Base-by-base conservation (phyloP, 1,140 invertebrate species). In the Drosophila subpulchrella region DNA sequence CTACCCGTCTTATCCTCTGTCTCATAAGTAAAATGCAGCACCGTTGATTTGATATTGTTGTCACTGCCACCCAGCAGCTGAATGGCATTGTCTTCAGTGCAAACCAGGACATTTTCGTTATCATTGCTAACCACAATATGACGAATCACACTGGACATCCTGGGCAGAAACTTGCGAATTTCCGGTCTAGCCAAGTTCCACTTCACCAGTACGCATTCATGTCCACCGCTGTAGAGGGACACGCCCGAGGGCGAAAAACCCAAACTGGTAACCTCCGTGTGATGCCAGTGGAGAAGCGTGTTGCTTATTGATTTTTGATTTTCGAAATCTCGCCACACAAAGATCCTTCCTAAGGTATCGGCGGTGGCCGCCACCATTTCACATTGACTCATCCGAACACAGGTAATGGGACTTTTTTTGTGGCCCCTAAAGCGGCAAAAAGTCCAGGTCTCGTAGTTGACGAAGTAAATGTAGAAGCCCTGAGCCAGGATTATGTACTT, bases 131-230 rank as follows among this genome's bases (percentile, higher is more conserved):
- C 94, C 5, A 93, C 93, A n/a, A 98, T 92, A 77, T 95, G 94
- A 54, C 93, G 92, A 36, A 97, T 95, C 4, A 95, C 94, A 10
- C 95, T 94, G 7, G 96, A 94, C 73, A 97, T 93, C 50, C 97
- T 93, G 10, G 97, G 97, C 47, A 97, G 75, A 92, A 95, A 97
- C 24, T 94, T 92, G 75, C 94, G 95, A 13, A 94, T 90, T 8
- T 93, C 91, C 1, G 66, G 73, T 15, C 47, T 68, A 6, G 60
- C 27, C 32, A 95, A 55, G 46, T 94, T 92, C 97, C 97, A 98
- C 92, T 96, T 96, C 0, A 97, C 96, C 51, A 98, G 88, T 0
- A 96, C 96, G 89, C 95, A 94, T 92, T 98, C 97, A 56, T 94
- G 94, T 15, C 96, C 97, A 36, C 96, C 96, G 81, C 96, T 97